These are phyloP conservation scores for Apodemus speciosus DNA, from an alignment of 2,113 vertebrate genomes.

Conservation along the genomic window DNA sequence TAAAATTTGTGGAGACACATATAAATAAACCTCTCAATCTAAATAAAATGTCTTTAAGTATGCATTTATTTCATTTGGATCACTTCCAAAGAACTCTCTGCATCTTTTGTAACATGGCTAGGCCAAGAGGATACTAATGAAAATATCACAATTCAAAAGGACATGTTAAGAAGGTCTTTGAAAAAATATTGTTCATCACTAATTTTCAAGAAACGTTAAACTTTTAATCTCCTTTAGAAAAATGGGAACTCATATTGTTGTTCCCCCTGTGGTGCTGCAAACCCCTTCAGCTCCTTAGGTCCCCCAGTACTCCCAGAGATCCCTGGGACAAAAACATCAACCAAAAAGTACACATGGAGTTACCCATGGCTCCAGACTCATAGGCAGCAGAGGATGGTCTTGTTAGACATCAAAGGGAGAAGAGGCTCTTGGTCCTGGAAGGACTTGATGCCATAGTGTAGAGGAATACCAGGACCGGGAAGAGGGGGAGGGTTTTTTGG, in stretches of 20 bases:
- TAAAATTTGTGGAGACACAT: constrained; percentile 76
- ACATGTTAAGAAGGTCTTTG: constrained; percentile 34
- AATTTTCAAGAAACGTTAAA: not conserved
- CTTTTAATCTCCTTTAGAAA: constrained; percentile 9
- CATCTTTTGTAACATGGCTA: constrained; percentile 39
- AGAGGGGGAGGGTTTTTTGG: no score
- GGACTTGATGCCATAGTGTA: no score
- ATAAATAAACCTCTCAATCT: constrained; percentile 76
- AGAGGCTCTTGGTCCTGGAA: no score
- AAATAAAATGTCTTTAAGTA: constrained; percentile 76
- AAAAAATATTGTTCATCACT: not conserved
- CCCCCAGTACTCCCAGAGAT: no score
- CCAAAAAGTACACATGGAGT: no score
- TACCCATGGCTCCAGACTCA: no score
- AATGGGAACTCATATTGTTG: not conserved
- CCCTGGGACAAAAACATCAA: no score
- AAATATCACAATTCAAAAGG: constrained; percentile 42
- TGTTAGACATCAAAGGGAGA: no score
- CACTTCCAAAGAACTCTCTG: constrained; percentile 44
- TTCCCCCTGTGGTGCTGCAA: no score
- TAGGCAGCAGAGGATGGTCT: no score
- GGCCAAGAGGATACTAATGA: not conserved
- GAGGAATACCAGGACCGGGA: no score
- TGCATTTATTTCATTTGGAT: constrained; percentile 67
- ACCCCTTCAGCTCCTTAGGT: no score